A percentile compares a stretch with the other conserved stretches of the same genome.
Conservation (phyloP, 1,140 invertebrate species). For the Tyrophagus putrescentiae region DNA sequence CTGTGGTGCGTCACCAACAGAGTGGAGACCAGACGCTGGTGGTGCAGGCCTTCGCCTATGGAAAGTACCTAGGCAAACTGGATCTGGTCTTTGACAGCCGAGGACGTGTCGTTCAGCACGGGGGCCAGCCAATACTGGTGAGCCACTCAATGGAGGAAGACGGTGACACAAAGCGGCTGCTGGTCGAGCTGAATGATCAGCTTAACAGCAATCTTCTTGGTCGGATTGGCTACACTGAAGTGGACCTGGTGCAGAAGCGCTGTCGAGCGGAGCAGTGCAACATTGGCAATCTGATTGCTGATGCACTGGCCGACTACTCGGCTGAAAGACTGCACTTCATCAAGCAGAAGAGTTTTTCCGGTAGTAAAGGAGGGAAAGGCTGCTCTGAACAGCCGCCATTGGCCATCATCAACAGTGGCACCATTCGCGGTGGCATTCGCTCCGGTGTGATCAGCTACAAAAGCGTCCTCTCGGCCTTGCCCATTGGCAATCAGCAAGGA, state of each 20-base stretch:
- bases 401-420: conserved; percentile 55
- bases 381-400: conserved; percentile 41
- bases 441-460: conserved; percentile 48
- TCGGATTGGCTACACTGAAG: conserved; percentile 32
- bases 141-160: conserved; percentile 46
- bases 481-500: conserved; percentile 54
- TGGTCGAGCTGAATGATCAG: conserved; percentile 44
- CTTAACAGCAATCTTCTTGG: conserved; percentile 40
- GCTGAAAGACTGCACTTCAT: conserved; percentile 34
- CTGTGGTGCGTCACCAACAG: conserved; percentile 45
- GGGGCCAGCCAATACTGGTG: conserved; percentile 66
- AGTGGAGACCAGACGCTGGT: conserved; percentile 58
- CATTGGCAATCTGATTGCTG: conserved; percentile 62
- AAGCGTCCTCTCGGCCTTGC: conserved; percentile 46
- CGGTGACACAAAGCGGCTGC: conserved; percentile 43
- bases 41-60: conserved; percentile 78
- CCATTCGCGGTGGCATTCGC: conserved; percentile 48
- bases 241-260: conserved; percentile 31
- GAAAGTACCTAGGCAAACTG: conserved; percentile 73
- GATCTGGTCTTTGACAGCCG: conserved; percentile 51
- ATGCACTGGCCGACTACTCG: conserved; percentile 49
- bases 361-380: conserved; percentile 24
- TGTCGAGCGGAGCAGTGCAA: conserved; percentile 64
- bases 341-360: conserved; percentile 34
- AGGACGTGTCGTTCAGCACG: conserved; percentile 50